Conservation (phyloP, 2,113 vertebrate genomes). For the Lanius collurio region DNA sequence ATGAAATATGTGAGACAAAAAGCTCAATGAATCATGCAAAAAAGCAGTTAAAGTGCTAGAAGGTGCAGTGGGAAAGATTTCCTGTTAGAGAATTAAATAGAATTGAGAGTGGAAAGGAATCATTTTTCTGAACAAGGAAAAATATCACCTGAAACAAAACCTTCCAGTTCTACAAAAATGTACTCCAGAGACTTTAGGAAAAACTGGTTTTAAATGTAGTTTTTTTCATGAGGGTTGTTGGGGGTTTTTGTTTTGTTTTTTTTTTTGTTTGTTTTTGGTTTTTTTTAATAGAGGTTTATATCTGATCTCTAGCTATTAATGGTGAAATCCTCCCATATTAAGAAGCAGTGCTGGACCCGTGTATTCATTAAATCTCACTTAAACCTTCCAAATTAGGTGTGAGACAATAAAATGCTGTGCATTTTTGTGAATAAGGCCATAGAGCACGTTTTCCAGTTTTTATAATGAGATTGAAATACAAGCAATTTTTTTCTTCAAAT, state of each 20-base stretch:
- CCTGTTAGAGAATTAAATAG: not conserved
- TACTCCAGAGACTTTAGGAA: not conserved
- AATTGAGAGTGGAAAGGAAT: not conserved
- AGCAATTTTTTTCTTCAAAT: not conserved
- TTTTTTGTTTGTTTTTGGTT: not conserved
- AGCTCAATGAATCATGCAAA: constrained; percentile 32
- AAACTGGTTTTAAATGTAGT: not conserved
- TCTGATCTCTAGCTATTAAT: not conserved
- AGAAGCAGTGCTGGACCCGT: not conserved
- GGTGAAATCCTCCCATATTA: not conserved
- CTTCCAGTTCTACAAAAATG: not conserved
- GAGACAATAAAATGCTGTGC: not conserved
- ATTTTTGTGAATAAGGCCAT: not conserved
- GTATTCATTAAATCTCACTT: not conserved
- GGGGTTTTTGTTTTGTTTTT: too few species aligned
- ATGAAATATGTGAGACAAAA: constrained; percentile 31
- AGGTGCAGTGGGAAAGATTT: not conserved
- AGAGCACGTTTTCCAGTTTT: not conserved
- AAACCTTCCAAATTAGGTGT: not conserved
- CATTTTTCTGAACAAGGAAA: not conserved
- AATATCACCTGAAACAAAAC: constrained; percentile 5
- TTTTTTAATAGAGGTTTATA: not conserved
- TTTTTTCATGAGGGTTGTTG: not conserved
- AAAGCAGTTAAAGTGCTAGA: constrained; percentile 8
- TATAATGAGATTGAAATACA: not conserved